phyloP scores from a whole-genome alignment of 2,113 vertebrate genomes.

The Nyctereutes procyonoides region DNA sequence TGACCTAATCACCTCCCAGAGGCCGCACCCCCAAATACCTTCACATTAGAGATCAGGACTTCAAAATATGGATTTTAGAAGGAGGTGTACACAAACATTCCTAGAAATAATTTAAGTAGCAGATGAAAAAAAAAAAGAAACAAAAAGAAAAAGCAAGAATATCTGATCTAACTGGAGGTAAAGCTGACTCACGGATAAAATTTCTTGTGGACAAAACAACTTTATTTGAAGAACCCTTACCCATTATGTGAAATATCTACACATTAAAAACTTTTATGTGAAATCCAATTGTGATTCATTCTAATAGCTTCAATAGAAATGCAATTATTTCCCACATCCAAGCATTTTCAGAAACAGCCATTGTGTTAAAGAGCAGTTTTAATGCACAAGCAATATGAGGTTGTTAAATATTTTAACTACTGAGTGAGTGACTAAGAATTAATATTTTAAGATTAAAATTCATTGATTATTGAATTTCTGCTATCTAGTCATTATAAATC shows the following conservation, averaged over 20 bases:
- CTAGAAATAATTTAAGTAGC: background rate
- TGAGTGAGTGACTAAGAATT: constrained; percentile 57
- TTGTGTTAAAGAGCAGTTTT: constrained; percentile 34
- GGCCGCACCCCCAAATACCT: background rate
- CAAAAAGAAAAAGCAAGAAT: background rate
- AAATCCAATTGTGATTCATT: constrained; percentile 70
- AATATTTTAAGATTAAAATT: constrained; percentile 61
- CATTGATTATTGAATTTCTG: constrained; percentile 62
- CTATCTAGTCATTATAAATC: constrained; percentile 50
- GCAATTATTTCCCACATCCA: constrained; percentile 47
- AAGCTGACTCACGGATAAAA: constrained; percentile 37
- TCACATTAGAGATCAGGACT: background rate
- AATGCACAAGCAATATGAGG: constrained; percentile 35
- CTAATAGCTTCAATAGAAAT: constrained; percentile 54
- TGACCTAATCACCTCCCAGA: background rate
- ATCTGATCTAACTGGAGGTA: background rate
- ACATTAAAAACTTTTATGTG: constrained; percentile 57
- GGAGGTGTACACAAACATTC: background rate
- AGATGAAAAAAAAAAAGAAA: background rate
- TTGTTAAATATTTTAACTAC: constrained; percentile 66
- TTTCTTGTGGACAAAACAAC: background rate
- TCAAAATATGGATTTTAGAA: background rate
- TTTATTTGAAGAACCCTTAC: background rate
- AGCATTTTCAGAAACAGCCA: constrained; percentile 49
- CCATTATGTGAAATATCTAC: constrained; percentile 56